Conservation (phyloP, 2,797 vertebrate species). For the Pelochelys cantorii region DNA sequence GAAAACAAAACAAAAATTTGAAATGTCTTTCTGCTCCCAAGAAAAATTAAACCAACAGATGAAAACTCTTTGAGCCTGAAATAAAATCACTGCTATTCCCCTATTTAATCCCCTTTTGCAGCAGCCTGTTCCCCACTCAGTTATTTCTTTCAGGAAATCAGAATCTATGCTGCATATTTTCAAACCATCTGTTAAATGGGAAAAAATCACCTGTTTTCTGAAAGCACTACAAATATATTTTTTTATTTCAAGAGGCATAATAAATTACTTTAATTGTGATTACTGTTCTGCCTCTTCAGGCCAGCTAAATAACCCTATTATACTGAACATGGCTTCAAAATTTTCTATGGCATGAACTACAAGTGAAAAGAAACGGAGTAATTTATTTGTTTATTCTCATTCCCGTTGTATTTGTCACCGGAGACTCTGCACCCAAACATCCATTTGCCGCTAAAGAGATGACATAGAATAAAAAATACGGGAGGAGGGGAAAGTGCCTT, state of each 20-base stretch:
- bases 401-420: not conserved
- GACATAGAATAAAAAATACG: not conserved
- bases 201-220: not conserved
- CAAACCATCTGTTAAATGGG: not conserved
- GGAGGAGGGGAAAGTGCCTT: not conserved
- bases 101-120: not conserved
- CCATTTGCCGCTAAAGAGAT: not conserved
- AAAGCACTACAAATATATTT: not conserved
- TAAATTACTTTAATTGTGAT: not conserved
- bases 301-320: constrained; percentile 33
- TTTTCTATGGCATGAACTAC: not conserved
- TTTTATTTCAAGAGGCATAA: not conserved
- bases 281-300: not conserved
- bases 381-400: not conserved
- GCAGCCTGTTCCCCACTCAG: rapidly evolving
- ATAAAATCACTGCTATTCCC: not conserved
- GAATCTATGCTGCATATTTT: not conserved
- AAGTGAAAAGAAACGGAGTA: not conserved
- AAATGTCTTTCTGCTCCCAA: not conserved
- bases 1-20: not conserved
- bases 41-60: not conserved
- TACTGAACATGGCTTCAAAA: not conserved
- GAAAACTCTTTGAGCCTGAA: constrained; percentile 8
- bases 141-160: not conserved
- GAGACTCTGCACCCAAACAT: not conserved